Conservation (phyloP, 2,113 vertebrate genomes). For the Rhinoderma darwinii region DNA sequence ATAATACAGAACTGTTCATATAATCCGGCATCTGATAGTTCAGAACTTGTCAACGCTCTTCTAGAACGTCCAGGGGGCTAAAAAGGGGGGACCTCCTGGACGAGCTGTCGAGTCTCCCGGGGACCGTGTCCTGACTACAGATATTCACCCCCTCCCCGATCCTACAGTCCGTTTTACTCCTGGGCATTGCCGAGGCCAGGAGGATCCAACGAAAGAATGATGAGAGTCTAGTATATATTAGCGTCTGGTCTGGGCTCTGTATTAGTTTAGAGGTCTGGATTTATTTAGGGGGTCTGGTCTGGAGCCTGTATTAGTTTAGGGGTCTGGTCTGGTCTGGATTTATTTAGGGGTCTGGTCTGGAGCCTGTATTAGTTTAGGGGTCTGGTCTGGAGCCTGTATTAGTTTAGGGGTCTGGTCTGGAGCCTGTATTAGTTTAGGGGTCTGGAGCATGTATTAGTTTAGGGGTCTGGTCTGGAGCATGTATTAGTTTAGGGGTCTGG, state of each 20-base stretch:
- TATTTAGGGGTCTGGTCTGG: neutral
- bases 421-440: neutral
- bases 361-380: neutral
- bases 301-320: neutral
- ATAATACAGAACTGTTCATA: too few species aligned
- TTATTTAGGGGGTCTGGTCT: neutral
- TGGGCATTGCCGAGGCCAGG: too few species aligned
- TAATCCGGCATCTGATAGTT: too few species aligned
- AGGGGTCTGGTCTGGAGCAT: neutral
- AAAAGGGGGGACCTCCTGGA: neutral
- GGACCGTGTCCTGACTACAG: too few species aligned
- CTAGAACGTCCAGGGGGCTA: neutral
- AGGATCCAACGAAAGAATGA: too few species aligned
- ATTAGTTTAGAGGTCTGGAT: neutral
- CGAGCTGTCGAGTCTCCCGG: too few species aligned
- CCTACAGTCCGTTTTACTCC: too few species aligned
- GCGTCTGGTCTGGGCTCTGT: neutral
- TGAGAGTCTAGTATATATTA: too few species aligned
- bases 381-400: neutral
- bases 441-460: neutral
- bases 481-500: neutral
- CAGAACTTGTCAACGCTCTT: neutral
- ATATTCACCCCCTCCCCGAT: too few species aligned
- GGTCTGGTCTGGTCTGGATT: neutral
- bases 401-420: neutral